These are phyloP conservation scores for Neofelis nebulosa DNA, from an alignment of 2,113 vertebrate genomes.

Conservation along the genomic window DNA sequence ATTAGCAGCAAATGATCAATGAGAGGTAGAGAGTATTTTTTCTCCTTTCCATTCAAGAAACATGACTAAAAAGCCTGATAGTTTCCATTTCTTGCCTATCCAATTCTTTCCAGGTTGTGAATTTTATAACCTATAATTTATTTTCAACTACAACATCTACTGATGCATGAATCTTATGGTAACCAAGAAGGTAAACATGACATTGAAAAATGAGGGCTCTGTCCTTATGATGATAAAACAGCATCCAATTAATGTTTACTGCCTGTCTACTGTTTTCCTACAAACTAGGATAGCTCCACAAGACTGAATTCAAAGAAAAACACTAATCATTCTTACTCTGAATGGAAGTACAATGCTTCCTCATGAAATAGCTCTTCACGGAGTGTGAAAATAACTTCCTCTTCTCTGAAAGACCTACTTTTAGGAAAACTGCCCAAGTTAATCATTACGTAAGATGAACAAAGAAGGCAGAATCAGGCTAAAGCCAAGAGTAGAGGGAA, in stretches of 20 bases:
- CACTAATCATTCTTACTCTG: neutral
- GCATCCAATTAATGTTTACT: neutral
- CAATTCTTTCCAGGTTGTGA: conserved; percentile 39
- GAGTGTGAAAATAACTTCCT: neutral
- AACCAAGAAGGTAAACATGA: conserved; percentile 12
- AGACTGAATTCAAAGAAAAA: neutral
- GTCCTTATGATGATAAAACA: neutral
- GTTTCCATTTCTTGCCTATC: conserved; percentile 8
- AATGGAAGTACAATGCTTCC: neutral
- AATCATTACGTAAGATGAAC: neutral
- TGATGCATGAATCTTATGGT: neutral
- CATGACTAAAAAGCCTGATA: neutral
- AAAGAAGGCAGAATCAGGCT: neutral
- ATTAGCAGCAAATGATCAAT: neutral
- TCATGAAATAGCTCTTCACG: neutral
- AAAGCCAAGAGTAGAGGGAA: neutral
- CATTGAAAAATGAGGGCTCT: neutral
- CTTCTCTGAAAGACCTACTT: neutral
- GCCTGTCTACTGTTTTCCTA: neutral
- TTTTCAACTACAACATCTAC: neutral
- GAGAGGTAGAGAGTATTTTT: neutral
- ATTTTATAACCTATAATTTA: conserved; percentile 30
- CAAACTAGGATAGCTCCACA: neutral
- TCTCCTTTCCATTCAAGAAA: neutral
- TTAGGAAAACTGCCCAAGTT: neutral